phyloP scores from a whole-genome alignment of 2,888 invertebrate genomes.

The Drosophila colorata region DNA sequence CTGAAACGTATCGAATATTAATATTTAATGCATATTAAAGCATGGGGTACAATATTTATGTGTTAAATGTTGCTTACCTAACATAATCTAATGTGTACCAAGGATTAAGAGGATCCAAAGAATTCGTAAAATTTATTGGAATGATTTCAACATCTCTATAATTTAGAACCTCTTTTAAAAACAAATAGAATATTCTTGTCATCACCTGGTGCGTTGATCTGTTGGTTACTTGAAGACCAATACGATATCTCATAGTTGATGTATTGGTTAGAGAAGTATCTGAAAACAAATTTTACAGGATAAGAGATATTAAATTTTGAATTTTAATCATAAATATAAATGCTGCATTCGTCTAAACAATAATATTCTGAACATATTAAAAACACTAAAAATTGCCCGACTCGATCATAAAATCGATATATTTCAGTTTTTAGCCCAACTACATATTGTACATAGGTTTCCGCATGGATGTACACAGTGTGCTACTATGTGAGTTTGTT shows the following conservation, averaged over 20 bases:
- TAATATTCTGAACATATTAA: neutral
- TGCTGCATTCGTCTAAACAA: too few relatives aligned
- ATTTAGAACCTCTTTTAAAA: constrained; percentile 86
- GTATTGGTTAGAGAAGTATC: constrained; percentile 15
- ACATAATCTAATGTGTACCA: constrained; percentile 55
- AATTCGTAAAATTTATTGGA: constrained; percentile 58
- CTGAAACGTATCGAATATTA: constrained; percentile 19
- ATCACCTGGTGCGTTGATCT: constrained; percentile 87
- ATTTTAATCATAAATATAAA: too few relatives aligned
- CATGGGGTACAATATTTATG: neutral
- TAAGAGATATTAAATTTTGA: too few relatives aligned
- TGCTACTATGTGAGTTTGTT: too few relatives aligned
- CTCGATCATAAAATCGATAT: too few relatives aligned
- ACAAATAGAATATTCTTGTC: constrained; percentile 87
- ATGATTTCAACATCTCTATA: constrained; percentile 85
- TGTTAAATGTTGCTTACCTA: constrained; percentile 43
- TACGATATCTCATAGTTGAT: constrained; percentile 23
- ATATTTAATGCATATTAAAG: neutral
- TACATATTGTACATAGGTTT: too few relatives aligned
- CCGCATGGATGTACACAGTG: too few relatives aligned
- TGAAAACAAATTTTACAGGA: constrained; percentile 2
- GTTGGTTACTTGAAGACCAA: constrained; percentile 86
- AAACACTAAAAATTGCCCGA: too few relatives aligned
- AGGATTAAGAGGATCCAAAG: constrained; percentile 29
- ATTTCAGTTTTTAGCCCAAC: too few relatives aligned